These are phyloP conservation scores for Drosophila tripunctata DNA, from an alignment of 2,888 invertebrate species.

Conservation along the genomic window DNA sequence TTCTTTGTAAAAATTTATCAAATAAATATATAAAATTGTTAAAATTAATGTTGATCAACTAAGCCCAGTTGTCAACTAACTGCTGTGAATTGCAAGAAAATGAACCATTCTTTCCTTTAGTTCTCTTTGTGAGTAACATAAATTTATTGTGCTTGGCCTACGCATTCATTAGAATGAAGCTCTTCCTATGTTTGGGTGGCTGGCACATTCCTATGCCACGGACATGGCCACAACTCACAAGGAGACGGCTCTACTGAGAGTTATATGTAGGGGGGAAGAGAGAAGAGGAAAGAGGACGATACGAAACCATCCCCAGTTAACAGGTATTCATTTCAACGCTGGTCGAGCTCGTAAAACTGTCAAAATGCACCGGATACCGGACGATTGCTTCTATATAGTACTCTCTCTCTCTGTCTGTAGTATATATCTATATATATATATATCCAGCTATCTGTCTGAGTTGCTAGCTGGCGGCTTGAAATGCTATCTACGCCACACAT, in stretches of 20 bases:
- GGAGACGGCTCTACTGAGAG: conserved; percentile 18
- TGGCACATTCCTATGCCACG: conserved; percentile 66
- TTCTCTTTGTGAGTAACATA: conserved; percentile 11
- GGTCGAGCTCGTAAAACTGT: conserved; percentile 79
- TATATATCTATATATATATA: no score
- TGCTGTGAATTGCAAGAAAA: conserved; percentile 28
- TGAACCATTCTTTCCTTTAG: conserved; percentile 39
- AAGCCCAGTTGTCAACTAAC: conserved; percentile 8
- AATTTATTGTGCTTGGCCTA: conserved; percentile 60
- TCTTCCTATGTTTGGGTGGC: conserved; percentile 75
- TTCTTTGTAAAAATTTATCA: no score
- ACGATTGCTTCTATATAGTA: conserved; percentile 35
- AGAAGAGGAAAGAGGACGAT: no score
- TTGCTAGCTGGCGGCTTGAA: conserved; percentile 52
- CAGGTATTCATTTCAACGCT: conserved; percentile 78
- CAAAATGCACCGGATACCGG: conserved; percentile 79
- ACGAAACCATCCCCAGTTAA: conserved; percentile 5
- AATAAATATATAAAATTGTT: no score
- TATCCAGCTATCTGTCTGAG: conserved; percentile 6
- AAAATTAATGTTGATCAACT: no score
- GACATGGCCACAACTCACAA: conserved; percentile 73
- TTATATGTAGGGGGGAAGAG: background rate
- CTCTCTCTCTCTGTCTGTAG: conserved; percentile 9
- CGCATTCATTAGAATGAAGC: conserved; percentile 75
- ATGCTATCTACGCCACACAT: conserved; percentile 80